A percentile compares a stretch with the other conserved stretches of the same genome.
Evolutionary conservation across 2,888 invertebrate species (phyloP).

Genomic region (Euproctis similis): DNA sequence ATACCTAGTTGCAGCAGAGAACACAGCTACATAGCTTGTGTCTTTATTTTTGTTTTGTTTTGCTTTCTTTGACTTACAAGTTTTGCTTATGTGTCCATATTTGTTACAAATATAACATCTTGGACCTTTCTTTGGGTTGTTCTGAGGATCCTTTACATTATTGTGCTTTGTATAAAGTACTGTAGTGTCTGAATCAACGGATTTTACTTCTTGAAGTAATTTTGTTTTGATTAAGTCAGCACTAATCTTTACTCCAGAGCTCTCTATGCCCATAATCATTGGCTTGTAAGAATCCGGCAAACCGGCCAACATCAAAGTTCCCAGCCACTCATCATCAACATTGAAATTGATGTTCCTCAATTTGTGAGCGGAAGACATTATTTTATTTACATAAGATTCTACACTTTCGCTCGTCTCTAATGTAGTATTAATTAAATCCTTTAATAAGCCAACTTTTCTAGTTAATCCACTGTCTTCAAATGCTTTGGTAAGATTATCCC

Average conservation of each 20-base stretch:
- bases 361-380: constrained; percentile 17
- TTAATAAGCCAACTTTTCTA: constrained; percentile 12
- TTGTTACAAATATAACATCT: constrained; percentile 19
- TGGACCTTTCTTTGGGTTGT: constrained; percentile 9
- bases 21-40: too few relatives aligned
- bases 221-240: constrained; percentile 14
- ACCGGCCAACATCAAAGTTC: constrained; percentile 10
- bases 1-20: too few relatives aligned
- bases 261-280: constrained; percentile 14
- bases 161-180: constrained; percentile 8
- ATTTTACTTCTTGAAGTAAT: constrained; percentile 7
- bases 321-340: constrained; percentile 8
- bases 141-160: constrained; percentile 2
- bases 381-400: constrained; percentile 13
- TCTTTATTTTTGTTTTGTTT: constrained; percentile 1
- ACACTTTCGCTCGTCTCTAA: constrained; percentile 8
- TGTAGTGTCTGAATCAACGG: background rate
- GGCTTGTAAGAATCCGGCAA: constrained; percentile 13
- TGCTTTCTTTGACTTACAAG: background rate
- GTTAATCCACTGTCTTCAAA: constrained; percentile 13
- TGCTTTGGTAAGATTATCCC: constrained; percentile 10
- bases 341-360: constrained; percentile 13
- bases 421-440: constrained; percentile 6
- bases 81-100: constrained; percentile 3
- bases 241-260: constrained; percentile 11